These are phyloP conservation scores for Burhinus oedicnemus DNA, from an alignment of 2,113 vertebrate species.

Conservation along the genomic window DNA sequence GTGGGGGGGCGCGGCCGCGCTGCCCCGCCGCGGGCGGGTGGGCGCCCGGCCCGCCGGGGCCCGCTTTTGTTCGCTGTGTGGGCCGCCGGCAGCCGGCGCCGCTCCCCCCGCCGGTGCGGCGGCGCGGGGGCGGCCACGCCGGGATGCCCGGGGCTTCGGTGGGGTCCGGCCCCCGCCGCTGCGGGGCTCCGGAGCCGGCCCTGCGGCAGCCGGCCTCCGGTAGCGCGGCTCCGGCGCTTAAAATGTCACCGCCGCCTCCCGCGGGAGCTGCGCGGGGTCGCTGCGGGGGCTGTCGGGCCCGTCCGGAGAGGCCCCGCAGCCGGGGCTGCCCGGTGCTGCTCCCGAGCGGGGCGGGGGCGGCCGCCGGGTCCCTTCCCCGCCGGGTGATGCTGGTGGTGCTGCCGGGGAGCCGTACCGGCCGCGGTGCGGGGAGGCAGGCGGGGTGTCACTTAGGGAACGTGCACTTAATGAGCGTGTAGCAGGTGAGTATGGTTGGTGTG, in stretches of 20 bases:
- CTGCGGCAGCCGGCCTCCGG: not conserved
- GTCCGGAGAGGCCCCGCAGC: not conserved
- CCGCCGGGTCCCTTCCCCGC: not conserved
- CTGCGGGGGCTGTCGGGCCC: too few species aligned
- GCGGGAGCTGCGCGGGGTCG: too few species aligned
- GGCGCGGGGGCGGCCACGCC: not conserved
- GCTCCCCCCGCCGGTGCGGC: not conserved
- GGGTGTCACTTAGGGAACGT: not conserved
- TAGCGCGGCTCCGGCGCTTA: not conserved
- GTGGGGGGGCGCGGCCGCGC: not conserved
- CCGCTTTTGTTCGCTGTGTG: conserved; percentile 58
- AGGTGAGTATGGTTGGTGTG: accelerated
- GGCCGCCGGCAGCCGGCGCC: not conserved
- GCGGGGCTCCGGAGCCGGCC: not conserved
- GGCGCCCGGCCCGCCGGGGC: not conserved
- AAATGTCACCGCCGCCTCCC: not conserved
- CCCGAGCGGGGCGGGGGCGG: not conserved
- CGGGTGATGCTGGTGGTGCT: not conserved
- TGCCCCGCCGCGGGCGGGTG: not conserved
- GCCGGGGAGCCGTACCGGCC: not conserved
- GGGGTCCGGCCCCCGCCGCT: not conserved
- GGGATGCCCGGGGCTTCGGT: not conserved
- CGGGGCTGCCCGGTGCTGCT: not conserved
- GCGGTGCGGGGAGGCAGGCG: not conserved
- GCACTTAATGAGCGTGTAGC: accelerated